Percentiles rank a stretch among this genome's conserved stretches.
phyloP scores from a whole-genome alignment of 2,888 invertebrate species.

The Patella depressa region DNA sequence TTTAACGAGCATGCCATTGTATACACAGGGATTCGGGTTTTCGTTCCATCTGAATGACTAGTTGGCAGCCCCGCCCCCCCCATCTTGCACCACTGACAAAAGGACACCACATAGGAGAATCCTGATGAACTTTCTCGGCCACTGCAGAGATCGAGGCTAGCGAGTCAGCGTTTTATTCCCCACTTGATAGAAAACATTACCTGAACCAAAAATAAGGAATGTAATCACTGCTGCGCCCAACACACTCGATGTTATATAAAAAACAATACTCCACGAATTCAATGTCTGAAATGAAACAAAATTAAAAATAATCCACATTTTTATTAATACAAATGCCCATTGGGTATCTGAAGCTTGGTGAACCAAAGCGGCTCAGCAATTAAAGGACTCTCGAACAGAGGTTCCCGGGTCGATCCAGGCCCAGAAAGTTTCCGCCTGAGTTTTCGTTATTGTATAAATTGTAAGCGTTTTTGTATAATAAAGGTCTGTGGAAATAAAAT shows the following conservation, averaged over 20 bases:
- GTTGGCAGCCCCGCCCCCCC: background rate
- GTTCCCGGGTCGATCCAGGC: background rate
- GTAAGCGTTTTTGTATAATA: too few species aligned
- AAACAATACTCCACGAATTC: constrained; percentile 47
- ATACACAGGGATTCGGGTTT: too few species aligned
- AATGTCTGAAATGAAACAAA: constrained; percentile 15
- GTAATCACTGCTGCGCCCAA: constrained; percentile 38
- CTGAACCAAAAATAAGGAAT: constrained; percentile 49
- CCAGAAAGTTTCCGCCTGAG: background rate
- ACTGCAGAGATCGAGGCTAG: too few species aligned
- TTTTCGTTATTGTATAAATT: too few species aligned
- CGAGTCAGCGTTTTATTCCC: too few species aligned
- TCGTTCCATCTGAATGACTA: too few species aligned
- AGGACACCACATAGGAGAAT: background rate
- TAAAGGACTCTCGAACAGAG: background rate
- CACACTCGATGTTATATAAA: constrained; percentile 47
- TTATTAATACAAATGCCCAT: background rate
- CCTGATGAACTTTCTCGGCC: background rate
- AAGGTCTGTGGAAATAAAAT: too few species aligned
- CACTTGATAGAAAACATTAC: constrained; percentile 23
- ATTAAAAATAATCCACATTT: background rate
- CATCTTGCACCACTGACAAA: background rate
- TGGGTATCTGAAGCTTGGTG: too few species aligned
- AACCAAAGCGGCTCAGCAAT: background rate
- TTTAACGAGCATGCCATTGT: too few species aligned